phyloP scores from a whole-genome alignment of 2,113 vertebrate species.

The Falco punctatus region DNA sequence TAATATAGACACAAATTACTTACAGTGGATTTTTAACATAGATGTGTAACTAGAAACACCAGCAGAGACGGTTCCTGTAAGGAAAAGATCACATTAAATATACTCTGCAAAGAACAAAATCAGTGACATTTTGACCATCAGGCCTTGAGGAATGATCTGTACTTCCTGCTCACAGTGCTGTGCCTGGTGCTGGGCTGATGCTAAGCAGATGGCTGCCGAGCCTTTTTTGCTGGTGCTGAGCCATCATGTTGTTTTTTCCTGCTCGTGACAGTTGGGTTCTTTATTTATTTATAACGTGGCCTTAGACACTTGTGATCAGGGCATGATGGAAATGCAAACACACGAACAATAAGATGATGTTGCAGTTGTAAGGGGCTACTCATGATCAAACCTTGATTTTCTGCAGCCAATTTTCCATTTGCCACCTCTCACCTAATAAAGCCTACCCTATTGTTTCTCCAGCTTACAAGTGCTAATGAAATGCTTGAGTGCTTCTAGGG shows the following conservation, averaged over 20 bases:
- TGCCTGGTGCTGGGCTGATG: conserved; percentile 13
- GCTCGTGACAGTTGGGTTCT: not conserved
- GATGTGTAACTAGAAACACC: not conserved
- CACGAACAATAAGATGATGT: not conserved
- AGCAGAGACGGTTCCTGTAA: not conserved
- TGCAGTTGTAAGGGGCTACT: not conserved
- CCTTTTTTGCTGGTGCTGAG: not conserved
- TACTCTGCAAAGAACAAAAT: conserved; percentile 18
- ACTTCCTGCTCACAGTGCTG: rapidly evolving
- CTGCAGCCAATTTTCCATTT: conserved; percentile 24
- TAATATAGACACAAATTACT: not conserved
- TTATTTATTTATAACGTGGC: not conserved
- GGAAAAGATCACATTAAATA: conserved; percentile 12
- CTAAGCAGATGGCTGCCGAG: conserved; percentile 50
- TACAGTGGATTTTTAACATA: not conserved
- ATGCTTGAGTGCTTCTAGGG: conserved; percentile 16
- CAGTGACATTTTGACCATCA: conserved; percentile 50
- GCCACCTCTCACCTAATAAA: not conserved
- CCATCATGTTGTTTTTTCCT: not conserved
- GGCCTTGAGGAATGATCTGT: conserved; percentile 41
- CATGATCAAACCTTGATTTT: not conserved
- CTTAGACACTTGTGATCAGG: not conserved
- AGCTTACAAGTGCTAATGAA: not conserved
- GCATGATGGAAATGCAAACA: not conserved
- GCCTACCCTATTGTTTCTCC: not conserved